Percentiles rank a stretch among this genome's conserved stretches.
Evolutionary conservation across 1,140 invertebrate species (phyloP).

Genomic region (Subanguina moxae): DNA sequence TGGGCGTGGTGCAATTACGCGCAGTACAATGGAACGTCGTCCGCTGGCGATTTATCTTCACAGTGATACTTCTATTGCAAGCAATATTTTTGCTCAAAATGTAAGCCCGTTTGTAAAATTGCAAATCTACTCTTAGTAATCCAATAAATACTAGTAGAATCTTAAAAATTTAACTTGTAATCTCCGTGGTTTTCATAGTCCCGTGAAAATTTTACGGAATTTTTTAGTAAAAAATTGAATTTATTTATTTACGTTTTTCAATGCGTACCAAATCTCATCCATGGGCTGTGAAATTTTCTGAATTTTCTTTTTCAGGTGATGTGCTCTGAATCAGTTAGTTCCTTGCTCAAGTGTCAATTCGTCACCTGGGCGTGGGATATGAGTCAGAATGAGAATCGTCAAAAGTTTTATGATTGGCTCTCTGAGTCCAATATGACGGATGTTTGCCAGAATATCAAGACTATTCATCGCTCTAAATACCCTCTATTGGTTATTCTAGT

Average conservation of each 20-base stretch:
- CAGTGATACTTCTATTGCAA: slow-evolving; percentile 38
- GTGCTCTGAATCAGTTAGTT: slow-evolving; percentile 30
- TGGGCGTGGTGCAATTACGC: background rate
- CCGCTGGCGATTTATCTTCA: slow-evolving; percentile 43
- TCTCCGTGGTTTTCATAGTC: too few relatives aligned
- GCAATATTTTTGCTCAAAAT: slow-evolving; percentile 45
- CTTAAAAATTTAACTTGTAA: too few relatives aligned
- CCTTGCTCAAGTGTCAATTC: slow-evolving; percentile 39
- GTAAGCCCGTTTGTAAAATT: slow-evolving; percentile 6
- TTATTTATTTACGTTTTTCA: slow-evolving; percentile 6
- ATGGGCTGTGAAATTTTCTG: too few relatives aligned
- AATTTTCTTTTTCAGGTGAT: slow-evolving; percentile 34
- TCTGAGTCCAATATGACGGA: slow-evolving; percentile 1
- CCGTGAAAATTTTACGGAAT: too few relatives aligned
- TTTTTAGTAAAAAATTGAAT: too few relatives aligned
- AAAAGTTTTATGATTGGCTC: slow-evolving; percentile 33
- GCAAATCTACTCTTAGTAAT: too few relatives aligned
- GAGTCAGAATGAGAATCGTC: slow-evolving; percentile 29
- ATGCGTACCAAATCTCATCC: too few relatives aligned
- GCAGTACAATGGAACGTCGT: slow-evolving; percentile 25
- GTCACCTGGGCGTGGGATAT: slow-evolving; percentile 45
- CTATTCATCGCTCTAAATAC: slow-evolving; percentile 23
- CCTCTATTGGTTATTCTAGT: slow-evolving; percentile 35
- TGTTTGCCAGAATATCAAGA: slow-evolving; percentile 20
- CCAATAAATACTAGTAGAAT: too few relatives aligned